Evolutionary conservation across 2,113 vertebrate genomes (phyloP).

Genomic region (Castor canadensis): DNA sequence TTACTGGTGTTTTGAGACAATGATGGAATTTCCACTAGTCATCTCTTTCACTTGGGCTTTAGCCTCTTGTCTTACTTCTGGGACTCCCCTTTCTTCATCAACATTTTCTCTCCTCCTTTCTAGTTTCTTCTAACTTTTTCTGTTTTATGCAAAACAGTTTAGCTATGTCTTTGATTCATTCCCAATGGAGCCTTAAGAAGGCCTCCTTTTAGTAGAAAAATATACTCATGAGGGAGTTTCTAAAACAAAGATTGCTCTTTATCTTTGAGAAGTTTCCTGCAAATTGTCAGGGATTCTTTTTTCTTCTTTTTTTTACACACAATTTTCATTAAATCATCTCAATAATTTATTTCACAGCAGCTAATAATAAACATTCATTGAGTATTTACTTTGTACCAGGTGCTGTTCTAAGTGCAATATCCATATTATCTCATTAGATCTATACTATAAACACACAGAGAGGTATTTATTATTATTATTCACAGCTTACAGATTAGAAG

Average conservation of each 20-base stretch:
- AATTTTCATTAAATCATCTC: slow-evolving; percentile 21
- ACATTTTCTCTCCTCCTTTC: neutral
- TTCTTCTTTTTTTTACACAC: neutral
- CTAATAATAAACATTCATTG: neutral
- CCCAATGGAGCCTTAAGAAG: neutral
- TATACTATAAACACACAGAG: neutral
- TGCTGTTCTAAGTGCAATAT: neutral
- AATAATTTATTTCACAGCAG: slow-evolving; percentile 2
- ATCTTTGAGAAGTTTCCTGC: neutral
- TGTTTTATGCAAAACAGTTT: neutral
- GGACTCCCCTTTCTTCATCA: neutral
- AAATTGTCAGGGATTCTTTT: neutral
- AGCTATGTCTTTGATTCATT: slow-evolving; percentile 6
- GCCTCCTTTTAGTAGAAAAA: slow-evolving; percentile 16
- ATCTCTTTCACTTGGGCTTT: slow-evolving; percentile 1
- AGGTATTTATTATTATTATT: neutral
- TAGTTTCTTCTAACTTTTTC: neutral
- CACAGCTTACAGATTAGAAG: neutral
- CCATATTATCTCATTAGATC: neutral
- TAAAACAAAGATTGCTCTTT: neutral
- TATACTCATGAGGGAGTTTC: neutral
- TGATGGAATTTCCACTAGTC: slow-evolving; percentile 20
- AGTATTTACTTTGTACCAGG: neutral
- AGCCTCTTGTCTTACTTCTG: neutral
- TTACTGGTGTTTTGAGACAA: slow-evolving; percentile 51